A percentile compares a stretch with the other conserved stretches of the same genome.
These are phyloP conservation scores for Eupeodes luniger DNA, from an alignment of 2,888 invertebrate genomes.

Conservation along the genomic window DNA sequence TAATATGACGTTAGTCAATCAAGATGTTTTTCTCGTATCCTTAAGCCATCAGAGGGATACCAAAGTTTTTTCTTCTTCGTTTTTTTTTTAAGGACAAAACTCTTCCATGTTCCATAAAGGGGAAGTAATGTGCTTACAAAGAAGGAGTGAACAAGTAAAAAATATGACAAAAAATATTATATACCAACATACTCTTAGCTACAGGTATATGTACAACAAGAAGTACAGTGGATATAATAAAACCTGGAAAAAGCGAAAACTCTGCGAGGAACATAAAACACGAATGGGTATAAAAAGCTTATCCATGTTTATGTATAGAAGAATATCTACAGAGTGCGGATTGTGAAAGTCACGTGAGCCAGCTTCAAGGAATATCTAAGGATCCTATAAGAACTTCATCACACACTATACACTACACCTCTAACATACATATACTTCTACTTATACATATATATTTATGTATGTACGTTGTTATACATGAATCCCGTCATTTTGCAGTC, in stretches of 20 bases:
- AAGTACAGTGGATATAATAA: neutral
- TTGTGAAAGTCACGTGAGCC: constrained; percentile 28
- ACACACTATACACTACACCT: neutral
- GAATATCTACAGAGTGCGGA: neutral
- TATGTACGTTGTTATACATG: constrained; percentile 6
- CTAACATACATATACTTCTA: too few relatives aligned
- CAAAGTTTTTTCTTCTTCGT: constrained; percentile 21
- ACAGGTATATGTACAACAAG: neutral
- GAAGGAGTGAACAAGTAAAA: neutral
- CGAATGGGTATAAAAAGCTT: constrained; percentile 20
- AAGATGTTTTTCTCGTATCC: constrained; percentile 40
- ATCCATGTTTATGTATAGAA: constrained; percentile 21
- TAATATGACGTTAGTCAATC: constrained; percentile 70
- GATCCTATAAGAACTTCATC: constrained; percentile 16
- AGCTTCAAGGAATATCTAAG: constrained; percentile 19
- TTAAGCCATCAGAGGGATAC: constrained; percentile 42
- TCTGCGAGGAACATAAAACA: constrained; percentile 7
- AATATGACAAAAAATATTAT: neutral
- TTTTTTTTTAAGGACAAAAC: constrained; percentile 32
- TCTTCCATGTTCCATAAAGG: constrained; percentile 32
- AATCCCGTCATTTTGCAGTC: constrained; percentile 67
- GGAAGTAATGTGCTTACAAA: constrained; percentile 17
- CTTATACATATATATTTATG: too few relatives aligned
- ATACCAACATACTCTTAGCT: too few relatives aligned
- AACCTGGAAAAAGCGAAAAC: neutral